phyloP scores from a whole-genome alignment of 2,888 invertebrate genomes.

The Barypeithes pellucidus region DNA sequence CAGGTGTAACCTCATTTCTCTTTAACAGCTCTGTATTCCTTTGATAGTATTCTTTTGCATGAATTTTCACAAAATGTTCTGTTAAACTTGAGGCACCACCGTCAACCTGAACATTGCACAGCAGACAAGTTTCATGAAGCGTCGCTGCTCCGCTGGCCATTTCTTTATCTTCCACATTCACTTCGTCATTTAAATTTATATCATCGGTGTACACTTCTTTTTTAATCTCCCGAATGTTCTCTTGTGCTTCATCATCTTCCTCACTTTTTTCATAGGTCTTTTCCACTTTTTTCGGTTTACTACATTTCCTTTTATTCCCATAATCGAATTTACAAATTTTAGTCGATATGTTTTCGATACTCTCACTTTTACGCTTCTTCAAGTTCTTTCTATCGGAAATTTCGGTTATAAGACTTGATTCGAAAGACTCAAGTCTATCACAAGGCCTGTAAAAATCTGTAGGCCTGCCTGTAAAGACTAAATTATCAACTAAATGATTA shows the following conservation, averaged over 20 bases:
- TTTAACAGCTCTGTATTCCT: constrained; percentile 46
- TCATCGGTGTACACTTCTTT: constrained; percentile 12
- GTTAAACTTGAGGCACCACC: constrained; percentile 70
- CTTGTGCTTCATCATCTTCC: constrained; percentile 3
- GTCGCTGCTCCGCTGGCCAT: background rate
- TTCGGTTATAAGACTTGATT: constrained; percentile 65
- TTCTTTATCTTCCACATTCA: background rate
- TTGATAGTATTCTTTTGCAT: constrained; percentile 71
- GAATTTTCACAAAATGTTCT: constrained; percentile 72
- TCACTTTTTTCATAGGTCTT: constrained; percentile 6
- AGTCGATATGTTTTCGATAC: constrained; percentile 57
- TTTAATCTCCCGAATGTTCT: constrained; percentile 11
- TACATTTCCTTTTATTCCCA: constrained; percentile 67
- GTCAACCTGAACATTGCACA: constrained; percentile 72
- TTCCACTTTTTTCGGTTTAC: constrained; percentile 67
- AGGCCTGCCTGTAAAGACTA: constrained; percentile 46
- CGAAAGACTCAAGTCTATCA: constrained; percentile 32
- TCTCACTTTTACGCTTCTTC: constrained; percentile 64
- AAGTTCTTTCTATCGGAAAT: constrained; percentile 65
- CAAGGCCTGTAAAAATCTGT: constrained; percentile 44
- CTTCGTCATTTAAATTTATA: background rate
- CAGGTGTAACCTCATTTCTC: constrained; percentile 44
- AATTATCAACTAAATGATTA: constrained; percentile 54
- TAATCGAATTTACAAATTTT: constrained; percentile 65
- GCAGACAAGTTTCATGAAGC: constrained; percentile 68